These are phyloP conservation scores for Gasterosteus aculeatus DNA, from an alignment of 2,113 vertebrate species.

Conservation along the genomic window DNA sequence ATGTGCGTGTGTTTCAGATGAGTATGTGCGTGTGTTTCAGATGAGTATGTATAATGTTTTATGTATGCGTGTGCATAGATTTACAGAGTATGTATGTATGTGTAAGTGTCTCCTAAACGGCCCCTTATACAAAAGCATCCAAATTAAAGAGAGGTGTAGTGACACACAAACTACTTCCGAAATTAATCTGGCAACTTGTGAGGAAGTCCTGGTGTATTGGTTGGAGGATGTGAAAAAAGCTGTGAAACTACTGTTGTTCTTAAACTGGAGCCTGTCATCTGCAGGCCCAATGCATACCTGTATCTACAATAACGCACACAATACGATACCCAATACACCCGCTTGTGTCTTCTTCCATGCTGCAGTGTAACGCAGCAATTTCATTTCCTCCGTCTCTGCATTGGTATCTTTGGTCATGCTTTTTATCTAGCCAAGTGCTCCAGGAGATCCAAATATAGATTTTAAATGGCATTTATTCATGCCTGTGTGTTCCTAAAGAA, in stretches of 20 bases:
- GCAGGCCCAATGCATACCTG: neutral
- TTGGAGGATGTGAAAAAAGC: neutral
- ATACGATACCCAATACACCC: neutral
- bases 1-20: too few relatives aligned
- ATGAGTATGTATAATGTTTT: too few relatives aligned
- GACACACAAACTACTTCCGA: neutral
- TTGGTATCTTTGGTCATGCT: conserved; percentile 13
- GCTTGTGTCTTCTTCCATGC: neutral
- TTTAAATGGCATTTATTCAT: conserved; percentile 34
- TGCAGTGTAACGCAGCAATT: neutral
- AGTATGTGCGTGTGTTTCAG: too few relatives aligned
- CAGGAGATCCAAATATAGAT: conserved; percentile 20
- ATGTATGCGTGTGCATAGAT: too few relatives aligned
- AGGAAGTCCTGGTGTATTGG: neutral
- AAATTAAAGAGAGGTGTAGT: neutral
- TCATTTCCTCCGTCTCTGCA: neutral
- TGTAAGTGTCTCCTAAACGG: too few relatives aligned
- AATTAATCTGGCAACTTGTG: neutral
- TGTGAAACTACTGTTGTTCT: neutral
- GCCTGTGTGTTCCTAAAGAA: conserved; percentile 25
- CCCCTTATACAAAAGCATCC: neutral
- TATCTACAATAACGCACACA: neutral
- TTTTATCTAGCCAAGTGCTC: conserved; percentile 4
- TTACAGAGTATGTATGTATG: too few relatives aligned
- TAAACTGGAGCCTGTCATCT: neutral